Conservation (phyloP, 2,888 invertebrate species). For the Parasteatoda lunata region DNA sequence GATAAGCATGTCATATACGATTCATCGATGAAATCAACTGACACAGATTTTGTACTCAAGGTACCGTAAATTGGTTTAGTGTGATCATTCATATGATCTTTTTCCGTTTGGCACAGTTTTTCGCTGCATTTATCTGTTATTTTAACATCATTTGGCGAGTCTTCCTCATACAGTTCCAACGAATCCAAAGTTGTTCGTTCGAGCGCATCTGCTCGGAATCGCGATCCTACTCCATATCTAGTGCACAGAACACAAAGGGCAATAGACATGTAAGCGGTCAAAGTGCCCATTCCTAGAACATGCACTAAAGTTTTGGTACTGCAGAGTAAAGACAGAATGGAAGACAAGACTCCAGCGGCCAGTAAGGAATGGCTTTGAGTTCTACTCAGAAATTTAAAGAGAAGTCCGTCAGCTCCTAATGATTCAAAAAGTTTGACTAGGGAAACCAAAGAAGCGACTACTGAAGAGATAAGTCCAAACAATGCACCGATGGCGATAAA, state of each 20-base stretch:
- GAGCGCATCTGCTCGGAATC: neutral
- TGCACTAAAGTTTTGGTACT: constrained; percentile 58
- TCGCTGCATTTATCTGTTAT: neutral
- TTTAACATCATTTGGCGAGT: constrained; percentile 19
- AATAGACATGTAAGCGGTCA: constrained; percentile 53
- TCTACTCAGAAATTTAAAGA: constrained; percentile 62
- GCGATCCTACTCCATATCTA: constrained; percentile 49
- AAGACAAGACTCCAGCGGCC: constrained; percentile 14
- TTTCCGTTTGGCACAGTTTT: constrained; percentile 17
- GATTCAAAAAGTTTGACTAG: constrained; percentile 66
- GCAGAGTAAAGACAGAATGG: constrained; percentile 48
- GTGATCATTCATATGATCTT: neutral
- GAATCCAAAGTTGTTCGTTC: constrained; percentile 27
- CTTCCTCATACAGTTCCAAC: constrained; percentile 60
- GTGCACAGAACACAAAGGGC: constrained; percentile 62
- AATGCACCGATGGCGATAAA: constrained; percentile 68
- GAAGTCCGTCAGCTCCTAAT: constrained; percentile 67
- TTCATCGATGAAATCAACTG: constrained; percentile 61
- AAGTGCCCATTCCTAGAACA: constrained; percentile 68
- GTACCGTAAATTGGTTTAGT: constrained; percentile 45
- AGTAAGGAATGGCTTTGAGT: constrained; percentile 58
- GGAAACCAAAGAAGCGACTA: constrained; percentile 62
- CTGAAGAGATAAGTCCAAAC: constrained; percentile 62
- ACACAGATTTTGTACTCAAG: constrained; percentile 34
- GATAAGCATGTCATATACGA: constrained; percentile 58